phyloP scores from a whole-genome alignment of 2,888 invertebrate genomes.

The Drosophila austrosaltans region DNA sequence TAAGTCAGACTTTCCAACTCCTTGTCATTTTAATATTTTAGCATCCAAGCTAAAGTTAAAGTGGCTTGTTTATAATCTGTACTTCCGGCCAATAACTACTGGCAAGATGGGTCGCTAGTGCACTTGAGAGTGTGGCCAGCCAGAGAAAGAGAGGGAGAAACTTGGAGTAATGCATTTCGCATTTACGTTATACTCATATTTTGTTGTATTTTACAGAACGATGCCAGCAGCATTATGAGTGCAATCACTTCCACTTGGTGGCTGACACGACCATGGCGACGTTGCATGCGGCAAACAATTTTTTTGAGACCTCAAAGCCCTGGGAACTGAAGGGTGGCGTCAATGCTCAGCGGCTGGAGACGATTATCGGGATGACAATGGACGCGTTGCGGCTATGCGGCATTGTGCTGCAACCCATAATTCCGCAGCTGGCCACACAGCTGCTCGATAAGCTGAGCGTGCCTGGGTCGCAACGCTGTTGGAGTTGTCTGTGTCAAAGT shows the following conservation, averaged over 20 bases:
- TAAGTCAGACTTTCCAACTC: slow-evolving; percentile 74
- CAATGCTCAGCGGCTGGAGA: slow-evolving; percentile 86
- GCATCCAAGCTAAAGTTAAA: slow-evolving; percentile 44
- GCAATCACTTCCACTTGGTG: slow-evolving; percentile 92
- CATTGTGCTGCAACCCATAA: slow-evolving; percentile 93
- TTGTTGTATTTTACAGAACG: slow-evolving; percentile 83
- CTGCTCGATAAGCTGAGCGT: slow-evolving; percentile 89
- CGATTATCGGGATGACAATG: slow-evolving; percentile 91
- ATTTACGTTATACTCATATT: slow-evolving; percentile 39
- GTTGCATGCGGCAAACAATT: slow-evolving; percentile 91
- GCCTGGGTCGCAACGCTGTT: slow-evolving; percentile 83
- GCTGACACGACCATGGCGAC: slow-evolving; percentile 90
- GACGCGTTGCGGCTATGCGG: slow-evolving; percentile 92
- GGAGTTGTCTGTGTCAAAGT: slow-evolving; percentile 83
- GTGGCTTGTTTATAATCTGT: slow-evolving; percentile 50
- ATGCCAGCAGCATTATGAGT: slow-evolving; percentile 88
- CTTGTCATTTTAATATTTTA: slow-evolving; percentile 68
- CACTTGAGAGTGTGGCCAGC: slow-evolving; percentile 62
- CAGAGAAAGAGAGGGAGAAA: slow-evolving; percentile 31
- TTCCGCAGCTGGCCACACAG: slow-evolving; percentile 88
- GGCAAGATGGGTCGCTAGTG: slow-evolving; percentile 48
- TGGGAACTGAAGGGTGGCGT: slow-evolving; percentile 90
- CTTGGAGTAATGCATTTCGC: slow-evolving; percentile 53
- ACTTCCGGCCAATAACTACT: slow-evolving; percentile 63
- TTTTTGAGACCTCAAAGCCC: slow-evolving; percentile 93